phyloP scores from a whole-genome alignment of 2,888 invertebrate genomes.

The Metallyticus violacea region DNA sequence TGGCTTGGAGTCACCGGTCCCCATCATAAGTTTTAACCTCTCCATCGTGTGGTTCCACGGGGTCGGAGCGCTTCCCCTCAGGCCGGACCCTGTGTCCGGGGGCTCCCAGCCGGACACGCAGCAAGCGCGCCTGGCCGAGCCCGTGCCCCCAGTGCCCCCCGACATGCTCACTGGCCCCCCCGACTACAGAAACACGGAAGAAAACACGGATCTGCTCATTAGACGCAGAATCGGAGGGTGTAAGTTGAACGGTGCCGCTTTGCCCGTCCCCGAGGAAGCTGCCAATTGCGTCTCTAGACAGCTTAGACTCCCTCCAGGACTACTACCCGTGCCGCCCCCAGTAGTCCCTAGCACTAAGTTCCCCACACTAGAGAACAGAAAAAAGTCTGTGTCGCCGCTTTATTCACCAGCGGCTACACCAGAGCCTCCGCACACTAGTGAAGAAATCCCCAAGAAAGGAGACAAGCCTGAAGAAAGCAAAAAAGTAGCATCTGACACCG shows the following conservation, averaged over 20 bases:
- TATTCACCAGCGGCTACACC: constrained; percentile 12
- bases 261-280: neutral
- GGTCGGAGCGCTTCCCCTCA: constrained; percentile 39
- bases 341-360: constrained; percentile 17
- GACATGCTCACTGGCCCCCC: constrained; percentile 14
- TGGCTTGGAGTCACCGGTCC: neutral
- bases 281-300: neutral
- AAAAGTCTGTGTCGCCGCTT: neutral
- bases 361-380: constrained; percentile 5
- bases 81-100: constrained; percentile 29
- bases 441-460: neutral
- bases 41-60: constrained; percentile 41
- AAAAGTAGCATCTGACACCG: neutral
- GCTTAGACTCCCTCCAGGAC: neutral
- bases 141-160: constrained; percentile 33
- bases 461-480: neutral
- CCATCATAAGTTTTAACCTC: neutral
- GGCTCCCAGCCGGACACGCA: constrained; percentile 26
- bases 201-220: neutral
- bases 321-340: neutral
- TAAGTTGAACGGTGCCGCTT: neutral
- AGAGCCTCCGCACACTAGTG: neutral
- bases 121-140: constrained; percentile 35
- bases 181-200: constrained; percentile 2
- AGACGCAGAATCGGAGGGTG: neutral